These are phyloP conservation scores for Epirrita christyi DNA, from an alignment of 2,888 invertebrate species.

Conservation along the genomic window DNA sequence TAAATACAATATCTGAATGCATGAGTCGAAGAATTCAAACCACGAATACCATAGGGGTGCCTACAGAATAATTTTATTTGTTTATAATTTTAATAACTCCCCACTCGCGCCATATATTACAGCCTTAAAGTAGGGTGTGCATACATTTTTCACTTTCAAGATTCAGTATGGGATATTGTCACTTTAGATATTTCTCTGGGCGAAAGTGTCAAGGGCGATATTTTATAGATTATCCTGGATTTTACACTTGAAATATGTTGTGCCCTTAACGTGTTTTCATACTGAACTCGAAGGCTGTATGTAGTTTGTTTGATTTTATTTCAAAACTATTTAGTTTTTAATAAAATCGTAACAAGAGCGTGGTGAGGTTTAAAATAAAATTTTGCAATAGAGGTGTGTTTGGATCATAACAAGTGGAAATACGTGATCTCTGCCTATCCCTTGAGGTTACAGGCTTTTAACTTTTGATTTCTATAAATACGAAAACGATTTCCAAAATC, in stretches of 20 bases:
- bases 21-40: constrained; percentile 58
- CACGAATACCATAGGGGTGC: constrained; percentile 62
- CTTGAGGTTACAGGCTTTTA: too few species aligned
- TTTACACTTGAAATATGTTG: constrained; percentile 71
- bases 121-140: constrained; percentile 57
- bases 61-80: constrained; percentile 80
- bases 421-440: too few species aligned
- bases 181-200: constrained; percentile 74
- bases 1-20: background rate
- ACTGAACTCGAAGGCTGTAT: too few species aligned
- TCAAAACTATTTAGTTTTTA: too few species aligned
- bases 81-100: constrained; percentile 84
- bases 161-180: constrained; percentile 72
- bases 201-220: constrained; percentile 68
- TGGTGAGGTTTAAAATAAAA: too few species aligned
- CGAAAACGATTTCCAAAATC: too few species aligned
- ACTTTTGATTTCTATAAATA: too few species aligned
- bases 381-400: too few species aligned
- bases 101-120: constrained; percentile 61
- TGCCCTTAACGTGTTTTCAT: constrained; percentile 32
- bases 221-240: constrained; percentile 80
- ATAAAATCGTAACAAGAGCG: too few species aligned
- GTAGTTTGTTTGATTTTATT: too few species aligned
- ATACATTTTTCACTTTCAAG: constrained; percentile 74
- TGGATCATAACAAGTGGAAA: too few species aligned